phyloP scores from a whole-genome alignment of 2,888 invertebrate genomes.

The Apomyelois bistriatella region DNA sequence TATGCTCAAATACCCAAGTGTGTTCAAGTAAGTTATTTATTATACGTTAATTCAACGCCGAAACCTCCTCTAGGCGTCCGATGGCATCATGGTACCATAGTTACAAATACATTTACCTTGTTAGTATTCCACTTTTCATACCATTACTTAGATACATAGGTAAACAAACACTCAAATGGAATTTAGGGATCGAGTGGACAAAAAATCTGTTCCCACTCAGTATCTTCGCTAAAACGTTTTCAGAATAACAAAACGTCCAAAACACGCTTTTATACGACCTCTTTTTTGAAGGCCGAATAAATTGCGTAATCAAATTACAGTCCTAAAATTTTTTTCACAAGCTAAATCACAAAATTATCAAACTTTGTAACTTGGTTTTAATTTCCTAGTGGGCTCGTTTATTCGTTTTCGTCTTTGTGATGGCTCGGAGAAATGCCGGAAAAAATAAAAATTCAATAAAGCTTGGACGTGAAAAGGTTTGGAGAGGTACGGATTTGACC shows the following conservation, averaged over 20 bases:
- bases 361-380: slow-evolving; percentile 30
- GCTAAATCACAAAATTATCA: slow-evolving; percentile 33
- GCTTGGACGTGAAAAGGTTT: background rate
- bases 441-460: slow-evolving; percentile 13
- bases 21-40: too few species aligned
- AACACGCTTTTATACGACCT: slow-evolving; percentile 1
- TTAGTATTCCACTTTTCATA: background rate
- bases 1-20: too few species aligned
- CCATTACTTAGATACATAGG: background rate
- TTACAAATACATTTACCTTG: too few species aligned
- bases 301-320: slow-evolving; percentile 24
- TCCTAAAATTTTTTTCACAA: slow-evolving; percentile 24
- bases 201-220: background rate
- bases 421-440: slow-evolving; percentile 5
- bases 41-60: too few species aligned
- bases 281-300: slow-evolving; percentile 15
- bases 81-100: too few species aligned
- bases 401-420: slow-evolving; percentile 18
- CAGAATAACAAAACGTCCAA: background rate
- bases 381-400: slow-evolving; percentile 24
- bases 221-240: background rate
- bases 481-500: background rate
- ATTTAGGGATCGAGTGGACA: background rate
- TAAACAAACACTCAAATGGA: background rate
- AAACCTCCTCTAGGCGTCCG: too few species aligned